phyloP scores from a whole-genome alignment of 2,888 invertebrate species.

The Ornithoptera alexandrae region DNA sequence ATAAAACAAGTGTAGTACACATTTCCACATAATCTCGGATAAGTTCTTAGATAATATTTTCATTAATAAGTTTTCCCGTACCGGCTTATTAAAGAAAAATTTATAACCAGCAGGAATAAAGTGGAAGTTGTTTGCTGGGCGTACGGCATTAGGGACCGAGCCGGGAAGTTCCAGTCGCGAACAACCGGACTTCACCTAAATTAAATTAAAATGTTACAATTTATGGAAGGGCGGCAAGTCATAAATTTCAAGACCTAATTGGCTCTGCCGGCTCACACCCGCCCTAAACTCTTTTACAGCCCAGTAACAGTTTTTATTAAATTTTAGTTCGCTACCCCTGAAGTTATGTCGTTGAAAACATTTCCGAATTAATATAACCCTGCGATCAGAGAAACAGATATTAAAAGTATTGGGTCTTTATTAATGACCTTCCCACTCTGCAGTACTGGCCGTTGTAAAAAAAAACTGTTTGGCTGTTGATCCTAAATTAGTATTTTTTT shows the following conservation, averaged over 20 bases:
- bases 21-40: neutral
- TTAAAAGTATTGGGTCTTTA: too few species aligned
- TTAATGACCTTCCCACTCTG: too few species aligned
- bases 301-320: constrained; percentile 65
- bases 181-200: constrained; percentile 43
- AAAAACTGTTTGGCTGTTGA: too few species aligned
- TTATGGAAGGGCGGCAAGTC: constrained; percentile 60
- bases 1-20: neutral
- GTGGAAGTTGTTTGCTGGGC: constrained; percentile 21
- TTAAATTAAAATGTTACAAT: constrained; percentile 77
- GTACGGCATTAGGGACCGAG: neutral
- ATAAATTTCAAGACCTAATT: constrained; percentile 74
- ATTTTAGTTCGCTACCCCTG: constrained; percentile 40
- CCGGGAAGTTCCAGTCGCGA: too few species aligned
- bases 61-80: too few species aligned
- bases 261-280: constrained; percentile 60
- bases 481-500: too few species aligned
- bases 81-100: neutral
- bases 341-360: constrained; percentile 15
- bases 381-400: too few species aligned
- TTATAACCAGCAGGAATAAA: neutral
- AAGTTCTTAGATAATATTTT: too few species aligned
- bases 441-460: too few species aligned
- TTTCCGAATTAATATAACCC: neutral
- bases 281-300: constrained; percentile 73